Evolutionary conservation across 2,888 invertebrate species (phyloP).

Genomic region (Zonitis immaculata): DNA sequence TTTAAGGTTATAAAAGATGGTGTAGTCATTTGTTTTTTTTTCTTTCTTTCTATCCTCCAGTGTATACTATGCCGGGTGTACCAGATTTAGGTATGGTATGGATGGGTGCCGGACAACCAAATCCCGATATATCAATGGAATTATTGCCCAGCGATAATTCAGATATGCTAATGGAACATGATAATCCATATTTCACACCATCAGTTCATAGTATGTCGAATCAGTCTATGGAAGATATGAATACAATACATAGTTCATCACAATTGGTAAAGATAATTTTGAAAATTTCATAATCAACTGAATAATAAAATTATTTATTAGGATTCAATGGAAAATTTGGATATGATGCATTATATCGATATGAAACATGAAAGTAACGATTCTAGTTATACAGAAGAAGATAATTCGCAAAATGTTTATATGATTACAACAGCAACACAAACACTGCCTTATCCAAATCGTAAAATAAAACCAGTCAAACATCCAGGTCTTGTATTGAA

Average conservation of each 20-base stretch:
- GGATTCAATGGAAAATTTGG: conserved; percentile 47
- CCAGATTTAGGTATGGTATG: conserved; percentile 63
- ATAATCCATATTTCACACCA: conserved; percentile 48
- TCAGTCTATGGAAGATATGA: conserved; percentile 53
- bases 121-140: conserved; percentile 51
- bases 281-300: too few species aligned
- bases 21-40: conserved; percentile 22
- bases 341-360: conserved; percentile 46
- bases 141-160: conserved; percentile 42
- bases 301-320: too few species aligned
- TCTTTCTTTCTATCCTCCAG: conserved; percentile 22
- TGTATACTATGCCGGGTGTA: conserved; percentile 53
- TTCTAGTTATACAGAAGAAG: conserved; percentile 51
- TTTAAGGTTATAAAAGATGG: conserved; percentile 14
- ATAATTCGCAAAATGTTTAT: conserved; percentile 44
- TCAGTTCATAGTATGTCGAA: conserved; percentile 48
- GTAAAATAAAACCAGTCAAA: conserved; percentile 69
- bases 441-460: conserved; percentile 52
- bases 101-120: conserved; percentile 59
- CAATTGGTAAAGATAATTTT: conserved; percentile 48
- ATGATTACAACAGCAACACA: conserved; percentile 55
- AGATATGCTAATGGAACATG: conserved; percentile 48
- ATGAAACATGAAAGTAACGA: conserved; percentile 48
- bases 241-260: conserved; percentile 44
- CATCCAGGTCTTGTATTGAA: conserved; percentile 70